Percentiles rank a stretch among this genome's conserved stretches.
These are phyloP conservation scores for Hiodon tergisus DNA, from an alignment of 2,113 vertebrate species.

Conservation along the genomic window DNA sequence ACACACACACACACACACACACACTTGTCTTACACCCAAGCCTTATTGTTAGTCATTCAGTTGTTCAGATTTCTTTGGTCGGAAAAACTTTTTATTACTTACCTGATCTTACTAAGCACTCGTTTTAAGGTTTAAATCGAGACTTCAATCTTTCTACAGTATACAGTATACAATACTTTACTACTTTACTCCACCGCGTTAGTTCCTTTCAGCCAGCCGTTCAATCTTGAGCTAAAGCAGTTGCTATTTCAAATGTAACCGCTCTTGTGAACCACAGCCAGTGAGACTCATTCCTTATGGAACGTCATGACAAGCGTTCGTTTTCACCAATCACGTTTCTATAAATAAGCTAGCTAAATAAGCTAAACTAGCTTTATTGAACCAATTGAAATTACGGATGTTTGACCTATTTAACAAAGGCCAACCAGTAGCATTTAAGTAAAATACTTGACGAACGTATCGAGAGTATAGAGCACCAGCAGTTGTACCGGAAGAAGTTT, in stretches of 20 bases:
- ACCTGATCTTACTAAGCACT: no score
- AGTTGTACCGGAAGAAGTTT: conserved; percentile 10
- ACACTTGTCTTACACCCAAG: no score
- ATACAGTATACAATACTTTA: no score
- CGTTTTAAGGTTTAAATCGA: no score
- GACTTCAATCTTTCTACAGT: no score
- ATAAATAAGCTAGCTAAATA: background rate
- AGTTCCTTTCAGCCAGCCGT: background rate
- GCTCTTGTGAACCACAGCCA: conserved; percentile 31
- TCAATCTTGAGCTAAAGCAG: background rate
- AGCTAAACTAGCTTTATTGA: background rate
- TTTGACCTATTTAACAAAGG: background rate
- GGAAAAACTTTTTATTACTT: no score
- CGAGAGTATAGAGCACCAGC: background rate
- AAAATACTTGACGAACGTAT: background rate
- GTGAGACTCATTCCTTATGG: conserved; percentile 15
- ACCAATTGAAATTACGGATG: background rate
- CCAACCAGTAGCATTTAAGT: background rate
- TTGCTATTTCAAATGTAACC: conserved; percentile 58
- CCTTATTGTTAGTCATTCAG: no score
- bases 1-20: no score
- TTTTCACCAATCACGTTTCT: conserved; percentile 22
- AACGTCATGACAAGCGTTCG: background rate
- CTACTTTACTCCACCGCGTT: no score
- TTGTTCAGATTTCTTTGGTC: no score